Conservation (phyloP, 1,140 invertebrate genomes). For the Danaus plexippus region DNA sequence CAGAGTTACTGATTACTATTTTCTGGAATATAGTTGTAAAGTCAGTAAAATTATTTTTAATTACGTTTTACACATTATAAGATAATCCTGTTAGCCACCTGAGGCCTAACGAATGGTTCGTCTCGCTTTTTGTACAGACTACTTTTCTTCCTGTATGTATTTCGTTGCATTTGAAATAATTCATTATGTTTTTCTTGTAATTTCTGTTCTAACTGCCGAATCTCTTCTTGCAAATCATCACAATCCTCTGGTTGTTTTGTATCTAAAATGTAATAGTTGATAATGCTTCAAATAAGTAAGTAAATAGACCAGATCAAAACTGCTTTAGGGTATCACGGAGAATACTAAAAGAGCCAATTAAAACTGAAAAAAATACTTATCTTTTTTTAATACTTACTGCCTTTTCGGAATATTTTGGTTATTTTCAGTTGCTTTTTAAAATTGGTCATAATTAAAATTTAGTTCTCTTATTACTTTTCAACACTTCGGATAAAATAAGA, state of each 20-base stretch:
- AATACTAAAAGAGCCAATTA: too few relatives aligned
- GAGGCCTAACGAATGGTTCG: constrained; percentile 40
- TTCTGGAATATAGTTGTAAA: constrained; percentile 32
- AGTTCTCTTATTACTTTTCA: too few relatives aligned
- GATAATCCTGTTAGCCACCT: constrained; percentile 28
- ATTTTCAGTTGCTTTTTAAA: constrained; percentile 47
- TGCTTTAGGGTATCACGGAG: too few relatives aligned
- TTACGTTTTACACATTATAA: constrained; percentile 2
- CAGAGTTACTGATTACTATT: constrained; percentile 39
- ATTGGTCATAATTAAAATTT: constrained; percentile 20
- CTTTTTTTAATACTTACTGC: constrained; percentile 23
- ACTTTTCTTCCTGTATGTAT: constrained; percentile 33
- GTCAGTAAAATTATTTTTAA: constrained; percentile 9
- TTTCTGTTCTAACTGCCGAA: constrained; percentile 36
- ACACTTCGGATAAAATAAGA: too few relatives aligned
- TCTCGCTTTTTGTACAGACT: constrained; percentile 29
- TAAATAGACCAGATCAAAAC: too few relatives aligned
- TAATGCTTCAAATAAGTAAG: too few relatives aligned
- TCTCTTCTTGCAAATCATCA: constrained; percentile 39
- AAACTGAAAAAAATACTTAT: too few relatives aligned
- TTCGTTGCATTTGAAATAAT: constrained; percentile 51
- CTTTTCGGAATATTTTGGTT: constrained; percentile 47
- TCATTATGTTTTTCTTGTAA: constrained; percentile 47
- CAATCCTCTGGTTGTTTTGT: constrained; percentile 36
- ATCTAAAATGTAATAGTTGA: constrained; percentile 1